Base-by-base conservation (phyloP, 1,140 invertebrate species). In the Centruroides sculpturatus region DNA sequence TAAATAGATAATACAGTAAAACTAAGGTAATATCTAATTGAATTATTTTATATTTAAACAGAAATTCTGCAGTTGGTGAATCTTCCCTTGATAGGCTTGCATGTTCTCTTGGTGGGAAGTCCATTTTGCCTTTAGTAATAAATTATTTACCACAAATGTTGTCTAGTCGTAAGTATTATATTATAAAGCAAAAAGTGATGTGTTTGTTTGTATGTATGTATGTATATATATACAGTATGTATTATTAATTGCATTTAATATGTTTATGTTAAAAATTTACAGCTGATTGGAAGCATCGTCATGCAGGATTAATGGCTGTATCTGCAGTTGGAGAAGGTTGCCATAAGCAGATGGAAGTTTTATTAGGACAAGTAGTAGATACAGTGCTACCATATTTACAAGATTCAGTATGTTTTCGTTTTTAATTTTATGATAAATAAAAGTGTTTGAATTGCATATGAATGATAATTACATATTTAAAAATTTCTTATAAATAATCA, bases 251-350 rank as follows among this genome's bases (percentile, higher is more conserved):
- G 23, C 1, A 23, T 23, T 23, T 23, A 23, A 23, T n/a, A n/a
- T n/a, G n/a, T 23, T 23, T 23, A 23, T 23, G 23, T 23, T 23
- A 41, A 53, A 36, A 36, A 36, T 36, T 63, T 69, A 35, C 66
- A 77, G 73, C 66, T 61, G 74, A 80, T 67, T 82, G 81, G 80
- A 70, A 76, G 53, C 73, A 74, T 67, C 77, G 95, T 35, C 90
- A 98, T 73, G 95, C 94, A 55, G 96, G 92, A 12, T 80, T 99
- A 23, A 99, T 98, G 93, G 95, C 96, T 5, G 86, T 99, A 35
- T 98, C 95, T 11, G 91, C 94, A 8, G 89, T 96, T 59, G 97
- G 96, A 0, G 97, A 99, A 79, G 96, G 96, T 12, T 98, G 93
- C 70, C 89, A 95, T 71, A 92, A 94, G 73, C 91, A 97, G 74